Conservation (phyloP, 2,113 vertebrate species). For the Podocnemis expansa region DNA sequence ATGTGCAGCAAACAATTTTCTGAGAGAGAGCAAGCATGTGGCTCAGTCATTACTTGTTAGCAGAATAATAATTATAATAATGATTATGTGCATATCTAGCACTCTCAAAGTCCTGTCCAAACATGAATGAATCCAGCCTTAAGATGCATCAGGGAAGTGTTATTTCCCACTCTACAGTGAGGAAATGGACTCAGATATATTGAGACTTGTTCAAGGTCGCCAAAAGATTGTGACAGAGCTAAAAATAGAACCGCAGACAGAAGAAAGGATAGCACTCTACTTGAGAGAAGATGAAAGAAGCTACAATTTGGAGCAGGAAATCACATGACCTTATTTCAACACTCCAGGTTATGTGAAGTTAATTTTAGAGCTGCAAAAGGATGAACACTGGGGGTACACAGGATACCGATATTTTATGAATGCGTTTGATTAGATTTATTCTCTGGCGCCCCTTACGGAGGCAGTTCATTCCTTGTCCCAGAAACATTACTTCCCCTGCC, state of each 20-base stretch:
- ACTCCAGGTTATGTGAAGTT: background rate
- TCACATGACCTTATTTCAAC: background rate
- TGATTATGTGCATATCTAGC: background rate
- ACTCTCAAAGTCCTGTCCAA: background rate
- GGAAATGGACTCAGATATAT: background rate
- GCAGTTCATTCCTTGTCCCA: background rate
- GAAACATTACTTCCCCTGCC: background rate
- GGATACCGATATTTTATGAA: background rate
- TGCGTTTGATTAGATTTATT: background rate
- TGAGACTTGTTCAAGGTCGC: background rate
- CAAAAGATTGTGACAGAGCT: background rate
- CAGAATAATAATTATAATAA: background rate
- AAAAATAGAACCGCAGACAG: background rate
- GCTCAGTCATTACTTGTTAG: background rate
- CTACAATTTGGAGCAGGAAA: background rate
- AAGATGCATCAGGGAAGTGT: too few relatives aligned
- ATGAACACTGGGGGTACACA: background rate
- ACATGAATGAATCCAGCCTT: background rate
- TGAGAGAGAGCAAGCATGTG: too few relatives aligned
- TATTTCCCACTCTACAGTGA: too few relatives aligned
- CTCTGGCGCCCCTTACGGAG: background rate
- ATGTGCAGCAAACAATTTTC: background rate
- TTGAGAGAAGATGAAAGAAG: background rate
- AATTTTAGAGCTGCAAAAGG: background rate
- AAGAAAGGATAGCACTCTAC: background rate